Evolutionary conservation across 2,888 invertebrate genomes (phyloP).

Genomic region (Drosophila mettleri): DNA sequence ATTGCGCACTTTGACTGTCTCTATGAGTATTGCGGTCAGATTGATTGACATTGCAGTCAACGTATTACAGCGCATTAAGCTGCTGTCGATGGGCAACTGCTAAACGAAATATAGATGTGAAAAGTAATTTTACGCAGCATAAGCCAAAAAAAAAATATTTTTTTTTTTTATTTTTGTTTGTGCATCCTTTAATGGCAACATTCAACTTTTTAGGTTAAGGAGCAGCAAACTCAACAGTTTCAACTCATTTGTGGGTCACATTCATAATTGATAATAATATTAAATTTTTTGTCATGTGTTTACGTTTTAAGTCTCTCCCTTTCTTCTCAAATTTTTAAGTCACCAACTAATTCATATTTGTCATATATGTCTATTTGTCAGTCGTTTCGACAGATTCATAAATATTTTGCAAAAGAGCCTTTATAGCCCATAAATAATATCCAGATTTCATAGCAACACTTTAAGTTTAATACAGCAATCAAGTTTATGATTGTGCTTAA

Average conservation of each 20-base stretch:
- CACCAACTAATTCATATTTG: background rate
- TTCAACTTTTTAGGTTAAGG: background rate
- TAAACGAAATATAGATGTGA: slow-evolving; percentile 6
- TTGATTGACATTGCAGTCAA: slow-evolving; percentile 40
- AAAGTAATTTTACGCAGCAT: slow-evolving; percentile 10
- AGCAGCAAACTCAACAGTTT: background rate
- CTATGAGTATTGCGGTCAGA: slow-evolving; percentile 1
- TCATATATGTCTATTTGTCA: slow-evolving; percentile 1
- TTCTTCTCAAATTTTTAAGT: too few relatives aligned
- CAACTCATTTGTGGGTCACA: background rate
- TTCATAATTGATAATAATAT: background rate
- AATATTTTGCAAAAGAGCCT: background rate
- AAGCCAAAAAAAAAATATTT: too few relatives aligned
- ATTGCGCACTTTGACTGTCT: too few relatives aligned
- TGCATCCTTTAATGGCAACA: too few relatives aligned
- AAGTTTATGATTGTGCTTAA: slow-evolving; percentile 8
- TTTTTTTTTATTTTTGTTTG: too few relatives aligned
- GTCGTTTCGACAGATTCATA: background rate
- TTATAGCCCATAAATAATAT: background rate
- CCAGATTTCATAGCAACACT: background rate
- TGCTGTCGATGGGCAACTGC: background rate
- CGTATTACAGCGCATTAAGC: slow-evolving; percentile 21
- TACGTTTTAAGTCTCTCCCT: too few relatives aligned
- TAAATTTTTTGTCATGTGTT: background rate
- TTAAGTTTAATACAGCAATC: background rate